Evolutionary conservation across 2,797 vertebrate genomes (phyloP).

Genomic region (Cossypha caffra): DNA sequence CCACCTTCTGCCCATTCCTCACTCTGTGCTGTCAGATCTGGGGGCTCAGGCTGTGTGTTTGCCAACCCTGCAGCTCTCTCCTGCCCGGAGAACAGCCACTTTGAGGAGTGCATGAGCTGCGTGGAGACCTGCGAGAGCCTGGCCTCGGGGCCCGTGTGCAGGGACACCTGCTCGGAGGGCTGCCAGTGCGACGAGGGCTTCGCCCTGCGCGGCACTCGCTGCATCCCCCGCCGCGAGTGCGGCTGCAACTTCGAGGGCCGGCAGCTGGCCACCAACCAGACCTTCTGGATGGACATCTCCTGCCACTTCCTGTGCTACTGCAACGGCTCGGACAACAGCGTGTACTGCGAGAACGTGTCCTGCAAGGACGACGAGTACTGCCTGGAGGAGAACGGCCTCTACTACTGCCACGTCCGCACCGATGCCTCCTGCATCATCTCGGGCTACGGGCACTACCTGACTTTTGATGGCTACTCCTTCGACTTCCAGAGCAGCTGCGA

Average conservation of each 20-base stretch:
- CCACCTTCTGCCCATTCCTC: neutral
- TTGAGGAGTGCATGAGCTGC: slow-evolving; percentile 93
- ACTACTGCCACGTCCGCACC: slow-evolving; percentile 87
- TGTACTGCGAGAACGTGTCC: slow-evolving; percentile 87
- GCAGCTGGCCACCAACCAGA: slow-evolving; percentile 90
- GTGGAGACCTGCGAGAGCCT: slow-evolving; percentile 89
- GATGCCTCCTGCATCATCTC: slow-evolving; percentile 90
- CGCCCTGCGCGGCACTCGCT: slow-evolving; percentile 82
- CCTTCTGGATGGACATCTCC: slow-evolving; percentile 94
- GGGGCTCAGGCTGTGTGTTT: neutral
- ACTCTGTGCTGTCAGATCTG: rapidly evolving
- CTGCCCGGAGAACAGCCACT: slow-evolving; percentile 94
- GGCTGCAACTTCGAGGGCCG: slow-evolving; percentile 89
- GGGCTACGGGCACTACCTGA: slow-evolving; percentile 93
- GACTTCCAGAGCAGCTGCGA: slow-evolving; percentile 96
- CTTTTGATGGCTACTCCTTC: slow-evolving; percentile 89
- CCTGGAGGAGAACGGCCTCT: slow-evolving; percentile 86
- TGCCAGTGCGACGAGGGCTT: slow-evolving; percentile 94
- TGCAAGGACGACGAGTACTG: slow-evolving; percentile 91
- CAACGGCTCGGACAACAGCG: slow-evolving; percentile 93
- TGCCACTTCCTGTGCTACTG: slow-evolving; percentile 97
- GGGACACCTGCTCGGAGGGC: slow-evolving; percentile 87
- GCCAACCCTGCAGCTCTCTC: slow-evolving; percentile 82
- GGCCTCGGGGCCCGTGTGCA: slow-evolving; percentile 79
- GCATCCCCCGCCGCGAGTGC: slow-evolving; percentile 88